Evolutionary conservation across 2,888 invertebrate genomes (phyloP).

Genomic region (Drosophila pseudotalamancana): DNA sequence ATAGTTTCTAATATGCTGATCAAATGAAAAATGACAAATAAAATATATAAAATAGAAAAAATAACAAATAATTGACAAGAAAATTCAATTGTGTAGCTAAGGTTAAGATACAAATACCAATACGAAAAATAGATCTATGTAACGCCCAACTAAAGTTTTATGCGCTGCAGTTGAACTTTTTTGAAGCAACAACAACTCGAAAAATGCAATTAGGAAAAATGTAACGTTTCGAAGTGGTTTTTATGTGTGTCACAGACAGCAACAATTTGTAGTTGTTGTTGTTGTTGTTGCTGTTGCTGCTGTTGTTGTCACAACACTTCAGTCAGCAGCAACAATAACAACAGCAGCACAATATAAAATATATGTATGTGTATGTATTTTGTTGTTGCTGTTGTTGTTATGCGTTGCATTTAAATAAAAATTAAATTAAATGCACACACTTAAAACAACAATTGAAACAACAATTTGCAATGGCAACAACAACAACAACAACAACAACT

Average conservation of each 20-base stretch:
- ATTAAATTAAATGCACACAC: conserved; percentile 72
- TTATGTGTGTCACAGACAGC: conserved; percentile 45
- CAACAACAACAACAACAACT: conserved; percentile 23
- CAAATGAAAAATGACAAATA: too few relatives aligned
- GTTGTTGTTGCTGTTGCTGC: too few relatives aligned
- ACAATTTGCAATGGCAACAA: conserved; percentile 33
- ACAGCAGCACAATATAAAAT: conserved; percentile 14
- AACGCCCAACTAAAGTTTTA: too few relatives aligned
- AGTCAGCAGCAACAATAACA: neutral
- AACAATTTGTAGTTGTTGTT: conserved; percentile 24
- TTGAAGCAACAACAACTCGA: neutral
- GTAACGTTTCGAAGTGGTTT: neutral
- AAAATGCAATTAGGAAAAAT: conserved; percentile 3
- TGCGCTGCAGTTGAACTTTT: too few relatives aligned
- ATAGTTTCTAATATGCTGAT: too few relatives aligned
- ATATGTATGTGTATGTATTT: neutral
- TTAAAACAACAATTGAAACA: conserved; percentile 38
- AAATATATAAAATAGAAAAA: too few relatives aligned
- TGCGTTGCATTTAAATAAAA: conserved; percentile 58
- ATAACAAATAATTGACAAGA: too few relatives aligned
- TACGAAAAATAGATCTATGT: too few relatives aligned
- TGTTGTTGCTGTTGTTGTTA: conserved; percentile 37
- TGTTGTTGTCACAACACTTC: conserved; percentile 19
- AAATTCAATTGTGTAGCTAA: too few relatives aligned
- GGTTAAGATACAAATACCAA: too few relatives aligned